Base-by-base conservation (phyloP, 2,888 invertebrate genomes). In the Chymomyza fuscimana region DNA sequence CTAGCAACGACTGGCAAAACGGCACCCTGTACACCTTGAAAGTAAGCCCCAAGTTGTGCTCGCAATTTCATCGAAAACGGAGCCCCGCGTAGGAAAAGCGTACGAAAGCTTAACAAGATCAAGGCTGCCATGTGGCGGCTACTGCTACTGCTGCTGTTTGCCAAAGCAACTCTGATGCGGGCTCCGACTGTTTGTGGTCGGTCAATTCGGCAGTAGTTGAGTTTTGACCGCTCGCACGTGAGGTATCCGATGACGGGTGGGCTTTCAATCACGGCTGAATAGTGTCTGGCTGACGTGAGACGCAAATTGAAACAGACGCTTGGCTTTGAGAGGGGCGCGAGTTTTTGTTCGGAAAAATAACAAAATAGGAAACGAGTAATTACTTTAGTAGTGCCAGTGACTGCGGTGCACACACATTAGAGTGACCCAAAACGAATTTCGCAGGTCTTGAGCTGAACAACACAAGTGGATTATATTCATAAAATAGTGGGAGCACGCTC, bases 21-120 rank as follows among this genome's bases (percentile, higher is more conserved):
- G 58, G 58, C 58, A 58, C 58, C 58, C 58, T 58, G 58, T 58
- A 58, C 58, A 58, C 58, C 58, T 58, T 58, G 29, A 58, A 58
- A 58, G 54, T n/a, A 54, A 54, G 58, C 65, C 62, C 65, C 61
- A 61, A 61, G 46, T 60, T 52, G 59, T 36, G 40, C 51, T 32
- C 22, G 62, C 65, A 63, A 69, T 51, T 71, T 58, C 76, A 72
- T 65, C 65, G 69, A 10, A 19, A 29, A 6, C 58, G 19, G n/a
- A n/a, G 56, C 19, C 32, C 7, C 52, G 58, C 58, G 40, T 63
- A 66, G 67, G 61, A 63, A 69, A 72, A 69, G 66, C 69, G 52
- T 40, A 67, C 68, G 59, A 81, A 80, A 83, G 81, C 83, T 77
- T 75, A 72, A 77, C 81, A 81, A 82, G 81, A 82, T 82, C 83